Conservation (phyloP, 2,888 invertebrate species). For the Bembecia ichneumoniformis region DNA sequence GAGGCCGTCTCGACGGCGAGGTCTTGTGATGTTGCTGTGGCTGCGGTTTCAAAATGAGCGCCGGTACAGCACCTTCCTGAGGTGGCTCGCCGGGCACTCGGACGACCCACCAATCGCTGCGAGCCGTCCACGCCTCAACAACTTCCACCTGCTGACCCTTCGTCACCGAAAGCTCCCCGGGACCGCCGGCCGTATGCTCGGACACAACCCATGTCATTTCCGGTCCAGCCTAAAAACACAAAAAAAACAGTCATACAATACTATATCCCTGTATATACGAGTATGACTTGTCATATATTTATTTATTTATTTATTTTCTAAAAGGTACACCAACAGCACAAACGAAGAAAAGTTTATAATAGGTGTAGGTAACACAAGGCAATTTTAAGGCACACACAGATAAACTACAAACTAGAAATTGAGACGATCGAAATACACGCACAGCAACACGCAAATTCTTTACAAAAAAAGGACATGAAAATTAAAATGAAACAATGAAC, state of each 20-base stretch:
- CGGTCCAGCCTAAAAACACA: slow-evolving; percentile 77
- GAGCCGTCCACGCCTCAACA: slow-evolving; percentile 80
- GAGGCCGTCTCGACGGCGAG: slow-evolving; percentile 54
- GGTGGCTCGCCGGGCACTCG: slow-evolving; percentile 74
- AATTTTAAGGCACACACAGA: too few relatives aligned
- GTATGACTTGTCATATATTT: too few relatives aligned
- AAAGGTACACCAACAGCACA: too few relatives aligned
- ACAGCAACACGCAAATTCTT: too few relatives aligned
- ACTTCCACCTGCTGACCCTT: slow-evolving; percentile 97
- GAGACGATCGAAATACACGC: too few relatives aligned
- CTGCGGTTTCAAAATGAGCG: slow-evolving; percentile 76
- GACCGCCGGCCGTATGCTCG: slow-evolving; percentile 84
- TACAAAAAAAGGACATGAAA: too few relatives aligned
- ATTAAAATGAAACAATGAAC: too few relatives aligned
- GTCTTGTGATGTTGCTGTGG: slow-evolving; percentile 56
- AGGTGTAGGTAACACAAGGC: too few relatives aligned
- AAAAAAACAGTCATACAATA: background rate
- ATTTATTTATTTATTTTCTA: too few relatives aligned
- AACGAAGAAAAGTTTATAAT: too few relatives aligned
- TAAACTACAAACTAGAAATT: too few relatives aligned
- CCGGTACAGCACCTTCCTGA: slow-evolving; percentile 86
- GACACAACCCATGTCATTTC: slow-evolving; percentile 94
- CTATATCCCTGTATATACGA: slow-evolving; percentile 41
- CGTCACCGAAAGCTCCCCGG: slow-evolving; percentile 85
- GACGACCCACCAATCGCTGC: slow-evolving; percentile 81